A percentile compares a stretch with the other conserved stretches of the same genome.
These are phyloP conservation scores for Urocitellus parryii DNA, from an alignment of 2,113 vertebrate species.

Conservation along the genomic window DNA sequence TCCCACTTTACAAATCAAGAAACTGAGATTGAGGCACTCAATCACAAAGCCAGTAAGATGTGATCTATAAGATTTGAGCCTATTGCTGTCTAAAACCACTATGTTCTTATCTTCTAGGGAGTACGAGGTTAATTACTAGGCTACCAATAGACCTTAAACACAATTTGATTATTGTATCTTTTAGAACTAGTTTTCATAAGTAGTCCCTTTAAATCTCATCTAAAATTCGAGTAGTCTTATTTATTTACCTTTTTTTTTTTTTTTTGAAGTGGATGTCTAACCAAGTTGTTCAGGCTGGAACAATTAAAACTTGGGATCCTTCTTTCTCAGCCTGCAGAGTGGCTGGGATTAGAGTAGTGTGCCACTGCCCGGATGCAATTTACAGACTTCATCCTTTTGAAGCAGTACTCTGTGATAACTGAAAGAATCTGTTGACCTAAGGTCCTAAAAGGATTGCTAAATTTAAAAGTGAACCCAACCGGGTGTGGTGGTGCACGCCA, in stretches of 20 bases:
- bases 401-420: neutral
- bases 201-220: neutral
- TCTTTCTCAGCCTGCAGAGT: neutral
- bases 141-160: no score
- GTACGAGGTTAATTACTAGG: no score
- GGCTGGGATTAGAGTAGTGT: no score
- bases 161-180: no score
- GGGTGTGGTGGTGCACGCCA: no score
- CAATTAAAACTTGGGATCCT: neutral
- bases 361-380: neutral
- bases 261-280: neutral
- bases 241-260: neutral
- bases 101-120: no score
- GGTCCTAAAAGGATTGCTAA: neutral
- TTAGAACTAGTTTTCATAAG: neutral
- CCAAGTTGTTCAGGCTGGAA: neutral
- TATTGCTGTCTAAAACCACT: no score
- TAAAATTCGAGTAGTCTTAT: neutral
- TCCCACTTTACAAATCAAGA: neutral
- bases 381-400: neutral
- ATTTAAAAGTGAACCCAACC: neutral
- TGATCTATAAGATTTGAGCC: no score
- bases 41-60: no score
- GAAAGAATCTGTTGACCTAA: neutral
- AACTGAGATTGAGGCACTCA: constrained; percentile 13